These are phyloP conservation scores for Tyrannus savana DNA, from an alignment of 2,113 vertebrate genomes.

Conservation along the genomic window DNA sequence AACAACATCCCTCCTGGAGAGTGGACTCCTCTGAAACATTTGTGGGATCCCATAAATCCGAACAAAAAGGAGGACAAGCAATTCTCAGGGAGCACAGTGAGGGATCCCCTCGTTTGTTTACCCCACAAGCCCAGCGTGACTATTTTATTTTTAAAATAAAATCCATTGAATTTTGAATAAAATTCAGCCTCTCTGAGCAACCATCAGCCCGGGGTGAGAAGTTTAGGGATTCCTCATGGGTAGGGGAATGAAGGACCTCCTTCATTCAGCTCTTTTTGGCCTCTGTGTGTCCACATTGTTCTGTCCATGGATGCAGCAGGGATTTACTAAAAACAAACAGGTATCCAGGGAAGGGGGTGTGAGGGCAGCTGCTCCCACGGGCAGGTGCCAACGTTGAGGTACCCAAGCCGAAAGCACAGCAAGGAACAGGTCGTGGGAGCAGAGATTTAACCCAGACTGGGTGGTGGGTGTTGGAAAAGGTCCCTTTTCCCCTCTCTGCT, in stretches of 20 bases:
- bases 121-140: rapidly evolving
- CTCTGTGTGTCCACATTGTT: neutral
- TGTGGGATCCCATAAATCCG: neutral
- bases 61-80: neutral
- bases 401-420: neutral
- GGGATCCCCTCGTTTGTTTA: neutral
- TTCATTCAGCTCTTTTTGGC: neutral
- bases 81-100: neutral
- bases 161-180: neutral
- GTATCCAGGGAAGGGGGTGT: neutral
- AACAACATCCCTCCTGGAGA: neutral
- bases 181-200: neutral
- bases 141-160: neutral
- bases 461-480: neutral
- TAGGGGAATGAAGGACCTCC: neutral
- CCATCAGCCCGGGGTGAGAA: neutral
- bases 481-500: neutral
- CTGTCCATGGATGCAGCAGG: neutral
- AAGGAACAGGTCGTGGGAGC: rapidly evolving
- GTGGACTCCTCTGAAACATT: neutral
- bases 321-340: conserved; percentile 17
- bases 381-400: neutral
- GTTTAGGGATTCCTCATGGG: neutral
- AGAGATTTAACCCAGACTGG: neutral
- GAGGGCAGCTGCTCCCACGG: neutral